Evolutionary conservation across 2,888 invertebrate species (phyloP), one percentile per base, ranked within the genome.

Genomic region (Trilocha varians): DNA sequence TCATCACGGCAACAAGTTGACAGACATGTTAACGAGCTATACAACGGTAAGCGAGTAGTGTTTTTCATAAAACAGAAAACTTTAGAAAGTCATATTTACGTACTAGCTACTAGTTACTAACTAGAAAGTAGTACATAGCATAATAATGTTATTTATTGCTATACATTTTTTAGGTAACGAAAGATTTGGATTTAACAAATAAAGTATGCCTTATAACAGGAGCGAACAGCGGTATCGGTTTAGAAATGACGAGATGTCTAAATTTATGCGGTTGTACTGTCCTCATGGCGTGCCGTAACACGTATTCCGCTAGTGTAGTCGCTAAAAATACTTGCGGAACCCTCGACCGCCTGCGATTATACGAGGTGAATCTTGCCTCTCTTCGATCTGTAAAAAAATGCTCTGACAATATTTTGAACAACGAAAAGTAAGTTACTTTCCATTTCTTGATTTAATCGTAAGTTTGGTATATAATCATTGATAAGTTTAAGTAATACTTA

Each of bases 141-240:
- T 25, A 2, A 18, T 25, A 9, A 3, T 25, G 25, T 11, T 25
- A 9, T 9, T 25, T 25, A 18, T 9, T 32, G 1, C 5, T 18
- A 1, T 6, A 38, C 38, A 25, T 36, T 43, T 65, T 67, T 55
- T 11, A 90, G 83, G 88, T 96, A 14, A 76, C 93, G 2, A 93
- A 94, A 65, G 95, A 95, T 9, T 77, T 92, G 52, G 95, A 98
- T 71, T 82, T 98, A 46, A 89, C 91, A 37, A 91, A 91, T 2
- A 94, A 93, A 75, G 84, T 92, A 41, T 96, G 94, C 5, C 75
- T 99, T 9, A 88, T 98, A 32, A 98, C 98, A 11, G 98, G 98
- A n/a, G 94, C 95, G 0, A 97, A 94, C 74, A 88, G 91, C 54
- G 98, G 98, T n/a, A 96, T 99, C 57, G 98, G 98, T 11, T 91